Base-by-base conservation (phyloP, 2,797 vertebrate species). In the Peromyscus aztecus region DNA sequence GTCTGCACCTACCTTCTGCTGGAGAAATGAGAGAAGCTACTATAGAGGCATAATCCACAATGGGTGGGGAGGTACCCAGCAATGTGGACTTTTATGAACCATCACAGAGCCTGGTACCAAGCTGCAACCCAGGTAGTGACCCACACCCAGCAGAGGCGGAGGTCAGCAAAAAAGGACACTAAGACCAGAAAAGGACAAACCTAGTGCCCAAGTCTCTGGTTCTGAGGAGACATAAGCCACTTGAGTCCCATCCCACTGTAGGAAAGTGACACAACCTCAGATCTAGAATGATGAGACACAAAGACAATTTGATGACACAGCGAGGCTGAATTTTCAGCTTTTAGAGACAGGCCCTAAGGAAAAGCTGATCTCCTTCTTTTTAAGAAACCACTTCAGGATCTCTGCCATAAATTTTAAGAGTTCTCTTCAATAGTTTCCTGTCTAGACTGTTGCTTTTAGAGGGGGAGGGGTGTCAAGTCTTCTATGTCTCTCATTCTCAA, bases 351-450 rank as follows among this genome's bases (percentile, higher is more conserved):
- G 16, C 78, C 57, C n/a, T 67, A 73, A 61, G 37, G 73, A 94
- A 81, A 96, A 46, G 55, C 6, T 27, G 16, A 69, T 94, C 61
- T 71, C 49, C 14, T 94, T 92, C 40, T 87, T 88, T 37, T 37
- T n/a, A 76, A 57, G 67, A 93, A 95, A 89, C 9, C 19, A 40
- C 21, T 73, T 73, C 19, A 40, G 69, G n/a, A 2, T 73, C n/a
- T 37, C 69, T 11, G 19, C 12, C 69, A 73, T 21, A 73, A 73
- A 73, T 73, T 73, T 73, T 73, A 73, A 73, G 69, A 73, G 69
- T 23, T 73, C n/a, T 73, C n/a, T 24, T 40, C 37, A 40, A 11
- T 73, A 2, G 9, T 19, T 37, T 73, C 69, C 69, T 73, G 19
- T 73, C n/a, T 40, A 73, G 9, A 73, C 69, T 40, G 69, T 40